phyloP scores from a whole-genome alignment of 2,113 vertebrate species.

The Noctilio leporinus region DNA sequence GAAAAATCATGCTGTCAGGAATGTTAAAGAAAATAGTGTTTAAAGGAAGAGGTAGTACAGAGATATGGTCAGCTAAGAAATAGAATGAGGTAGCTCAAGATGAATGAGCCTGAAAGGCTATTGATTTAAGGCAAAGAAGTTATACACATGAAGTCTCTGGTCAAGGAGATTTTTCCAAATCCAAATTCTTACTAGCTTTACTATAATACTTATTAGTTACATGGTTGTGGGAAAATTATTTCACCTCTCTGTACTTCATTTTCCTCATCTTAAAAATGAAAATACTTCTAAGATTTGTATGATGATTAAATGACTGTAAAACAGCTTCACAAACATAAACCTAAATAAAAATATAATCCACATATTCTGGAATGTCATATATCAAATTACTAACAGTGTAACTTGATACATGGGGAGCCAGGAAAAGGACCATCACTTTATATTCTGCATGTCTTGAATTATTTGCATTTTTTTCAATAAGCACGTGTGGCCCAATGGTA shows the following conservation, averaged over 20 bases:
- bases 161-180: not conserved
- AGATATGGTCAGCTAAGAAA: not conserved
- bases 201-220: not conserved
- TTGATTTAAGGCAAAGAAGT: conserved; percentile 1
- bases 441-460: not conserved
- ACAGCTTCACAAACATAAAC: not conserved
- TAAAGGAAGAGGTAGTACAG: not conserved
- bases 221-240: not conserved
- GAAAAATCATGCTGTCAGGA: not conserved
- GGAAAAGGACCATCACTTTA: not conserved
- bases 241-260: not conserved
- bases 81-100: not conserved
- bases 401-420: not conserved
- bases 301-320: conserved; percentile 15
- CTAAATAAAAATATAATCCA: conserved; percentile 1
- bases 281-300: not conserved
- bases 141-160: not conserved
- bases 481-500: not conserved
- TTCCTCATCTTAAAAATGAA: not conserved
- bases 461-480: conserved; percentile 25
- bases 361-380: not conserved
- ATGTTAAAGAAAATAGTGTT: not conserved
- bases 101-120: not conserved
- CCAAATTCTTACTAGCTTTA: not conserved
- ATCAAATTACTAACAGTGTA: not conserved